phyloP scores from a whole-genome alignment of 2,888 invertebrate genomes.

The Pachydiplax longipennis region DNA sequence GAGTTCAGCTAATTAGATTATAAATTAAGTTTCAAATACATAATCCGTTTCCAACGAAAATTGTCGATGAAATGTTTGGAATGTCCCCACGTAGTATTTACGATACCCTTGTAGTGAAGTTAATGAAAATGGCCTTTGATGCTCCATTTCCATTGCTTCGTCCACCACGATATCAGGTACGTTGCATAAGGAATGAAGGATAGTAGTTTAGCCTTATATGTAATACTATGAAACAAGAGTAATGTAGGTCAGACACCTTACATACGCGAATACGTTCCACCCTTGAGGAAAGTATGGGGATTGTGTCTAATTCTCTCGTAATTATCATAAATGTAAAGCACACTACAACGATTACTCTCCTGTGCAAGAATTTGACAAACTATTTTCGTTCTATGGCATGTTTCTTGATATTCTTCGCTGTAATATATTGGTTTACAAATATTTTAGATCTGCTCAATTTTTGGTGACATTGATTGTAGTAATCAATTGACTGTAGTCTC shows the following conservation, averaged over 20 bases:
- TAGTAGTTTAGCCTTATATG: background rate
- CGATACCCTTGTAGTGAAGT: background rate
- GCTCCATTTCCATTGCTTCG: background rate
- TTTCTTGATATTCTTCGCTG: no score
- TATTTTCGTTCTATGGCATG: no score
- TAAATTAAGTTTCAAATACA: no score
- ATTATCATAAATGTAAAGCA: background rate
- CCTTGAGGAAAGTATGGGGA: background rate
- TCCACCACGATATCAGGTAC: background rate
- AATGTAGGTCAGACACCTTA: background rate
- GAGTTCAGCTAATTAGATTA: no score
- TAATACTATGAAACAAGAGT: background rate
- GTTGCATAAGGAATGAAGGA: background rate
- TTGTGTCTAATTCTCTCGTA: background rate
- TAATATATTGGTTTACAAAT: no score
- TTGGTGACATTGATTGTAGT: no score
- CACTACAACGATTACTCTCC: no score
- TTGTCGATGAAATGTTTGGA: no score
- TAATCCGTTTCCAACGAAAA: no score
- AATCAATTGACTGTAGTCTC: no score
- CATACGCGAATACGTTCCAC: background rate
- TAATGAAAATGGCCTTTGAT: background rate
- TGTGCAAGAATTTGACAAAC: no score
- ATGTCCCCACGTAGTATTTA: background rate
- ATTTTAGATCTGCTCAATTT: no score